Evolutionary conservation across 2,797 vertebrate species (phyloP).

Genomic region (Chelidonichthys spinosus): DNA sequence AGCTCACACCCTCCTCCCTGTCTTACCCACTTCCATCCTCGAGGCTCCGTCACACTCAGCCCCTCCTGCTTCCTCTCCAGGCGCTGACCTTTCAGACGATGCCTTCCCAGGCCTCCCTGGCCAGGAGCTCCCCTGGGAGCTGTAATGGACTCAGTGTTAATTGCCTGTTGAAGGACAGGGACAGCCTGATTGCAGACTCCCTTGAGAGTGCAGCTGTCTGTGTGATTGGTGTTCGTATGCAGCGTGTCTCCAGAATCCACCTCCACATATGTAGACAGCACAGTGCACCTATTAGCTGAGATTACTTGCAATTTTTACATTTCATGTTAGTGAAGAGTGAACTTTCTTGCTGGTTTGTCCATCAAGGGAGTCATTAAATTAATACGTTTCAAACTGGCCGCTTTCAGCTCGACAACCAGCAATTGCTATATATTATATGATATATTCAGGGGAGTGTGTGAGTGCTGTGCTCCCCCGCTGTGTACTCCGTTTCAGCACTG

Average conservation of each 20-base stretch:
- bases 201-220: conserved; percentile 86
- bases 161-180: conserved; percentile 93
- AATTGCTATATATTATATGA: too few species aligned
- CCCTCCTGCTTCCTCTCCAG: conserved; percentile 84
- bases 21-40: conserved; percentile 68
- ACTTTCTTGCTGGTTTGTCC: neutral
- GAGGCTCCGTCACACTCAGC: conserved; percentile 61
- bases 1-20: conserved; percentile 80
- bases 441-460: neutral
- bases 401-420: too few species aligned
- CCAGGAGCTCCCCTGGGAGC: conserved; percentile 83
- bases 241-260: conserved; percentile 76
- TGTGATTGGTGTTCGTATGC: conserved; percentile 85
- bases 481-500: neutral
- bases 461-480: neutral
- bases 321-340: conserved; percentile 12
- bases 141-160: conserved; percentile 90
- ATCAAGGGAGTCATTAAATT: neutral
- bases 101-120: conserved; percentile 81
- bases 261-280: conserved; percentile 42
- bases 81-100: conserved; percentile 88
- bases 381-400: neutral
- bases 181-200: conserved; percentile 87
- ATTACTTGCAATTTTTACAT: conserved; percentile 21
- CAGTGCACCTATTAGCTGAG: conserved; percentile 11